Conservation (phyloP, 1,140 invertebrate genomes). For the Laupala kohalensis region DNA sequence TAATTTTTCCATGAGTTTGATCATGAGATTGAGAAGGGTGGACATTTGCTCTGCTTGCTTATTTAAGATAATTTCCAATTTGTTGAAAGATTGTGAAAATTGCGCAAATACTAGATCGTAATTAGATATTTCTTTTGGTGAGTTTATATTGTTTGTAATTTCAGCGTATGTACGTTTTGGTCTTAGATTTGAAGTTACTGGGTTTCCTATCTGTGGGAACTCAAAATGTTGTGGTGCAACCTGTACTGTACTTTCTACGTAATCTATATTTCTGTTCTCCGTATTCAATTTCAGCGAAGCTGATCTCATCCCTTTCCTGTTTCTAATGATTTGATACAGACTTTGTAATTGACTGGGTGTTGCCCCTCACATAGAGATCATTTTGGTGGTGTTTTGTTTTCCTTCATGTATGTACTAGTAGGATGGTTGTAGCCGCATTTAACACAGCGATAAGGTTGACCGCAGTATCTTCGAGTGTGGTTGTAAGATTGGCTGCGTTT, state of each 20-base stretch:
- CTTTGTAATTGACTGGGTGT: conserved; percentile 27
- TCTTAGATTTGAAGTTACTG: too few species aligned
- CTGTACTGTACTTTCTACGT: too few species aligned
- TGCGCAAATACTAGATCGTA: neutral
- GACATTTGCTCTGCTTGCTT: neutral
- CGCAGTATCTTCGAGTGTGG: conserved; percentile 25
- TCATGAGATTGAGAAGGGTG: neutral
- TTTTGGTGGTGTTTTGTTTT: conserved; percentile 19
- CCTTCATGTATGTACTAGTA: conserved; percentile 22
- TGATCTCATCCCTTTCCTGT: conserved; percentile 4
- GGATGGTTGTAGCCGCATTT: too few species aligned
- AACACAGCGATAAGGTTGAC: conserved; percentile 18
- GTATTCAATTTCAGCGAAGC: too few species aligned
- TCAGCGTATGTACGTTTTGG: neutral
- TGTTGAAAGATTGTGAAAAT: neutral
- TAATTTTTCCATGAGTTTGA: neutral
- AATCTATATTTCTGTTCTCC: too few species aligned
- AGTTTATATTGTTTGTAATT: neutral
- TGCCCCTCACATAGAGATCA: conserved; percentile 24
- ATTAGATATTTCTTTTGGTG: neutral
- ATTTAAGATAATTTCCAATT: neutral
- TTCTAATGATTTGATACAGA: conserved; percentile 23
- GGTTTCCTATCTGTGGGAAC: too few species aligned
- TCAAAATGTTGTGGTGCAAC: too few species aligned
- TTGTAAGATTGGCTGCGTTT: conserved; percentile 26